Base-by-base conservation (phyloP, 2,113 vertebrate genomes). In the Pteruthius melanotis region DNA sequence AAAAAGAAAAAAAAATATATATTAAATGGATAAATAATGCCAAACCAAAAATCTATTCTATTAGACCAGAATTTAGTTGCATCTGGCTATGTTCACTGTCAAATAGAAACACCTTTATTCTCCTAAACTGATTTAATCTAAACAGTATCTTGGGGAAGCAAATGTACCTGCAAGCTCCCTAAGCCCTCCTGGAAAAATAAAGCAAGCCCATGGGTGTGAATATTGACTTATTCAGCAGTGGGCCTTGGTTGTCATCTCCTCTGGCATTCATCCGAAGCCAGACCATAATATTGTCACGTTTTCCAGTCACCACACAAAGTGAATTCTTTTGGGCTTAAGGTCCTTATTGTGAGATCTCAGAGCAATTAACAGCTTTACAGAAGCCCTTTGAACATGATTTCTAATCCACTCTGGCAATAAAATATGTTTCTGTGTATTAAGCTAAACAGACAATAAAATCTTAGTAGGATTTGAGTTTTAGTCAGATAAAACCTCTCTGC, bases 331-430 rank as follows among this genome's bases (percentile, higher is more conserved):
- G 40, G 45, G 18, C 8, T 72, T 87, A 83, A 61, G 37, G 39
- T 76, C 61, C 53, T 66, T 82, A 69, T 47, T 66, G 11, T 80
- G 61, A 93, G 63, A 66, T 50, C 64, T 59, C 17, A 40, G 18
- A 88, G 37, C 61, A 91, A 88, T 71, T 88, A 78, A 68, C 80
- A 76, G 27, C 75, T 94, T 89, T 83, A 77, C 27, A 77, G 68
- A 91, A 91, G 59, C 30, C 37, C 76, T 93, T 78, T 56, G 63
- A 93, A 80, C 40, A 15, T 5, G 9, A 81, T 44, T 92, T 71
- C 44, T 89, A 87, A 86, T 76, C 35, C 27, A 77, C 14, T 24
- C 52, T 70, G 60, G 54, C 54, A 93, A 77, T 39, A 92, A 83
- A 63, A 76, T 77, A 80, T 53, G 18, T 75, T 86, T 86, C 64